Evolutionary conservation across 2,113 vertebrate genomes (phyloP), one percentile per base, ranked within the genome.

Genomic region (Syrrhaptes paradoxus): DNA sequence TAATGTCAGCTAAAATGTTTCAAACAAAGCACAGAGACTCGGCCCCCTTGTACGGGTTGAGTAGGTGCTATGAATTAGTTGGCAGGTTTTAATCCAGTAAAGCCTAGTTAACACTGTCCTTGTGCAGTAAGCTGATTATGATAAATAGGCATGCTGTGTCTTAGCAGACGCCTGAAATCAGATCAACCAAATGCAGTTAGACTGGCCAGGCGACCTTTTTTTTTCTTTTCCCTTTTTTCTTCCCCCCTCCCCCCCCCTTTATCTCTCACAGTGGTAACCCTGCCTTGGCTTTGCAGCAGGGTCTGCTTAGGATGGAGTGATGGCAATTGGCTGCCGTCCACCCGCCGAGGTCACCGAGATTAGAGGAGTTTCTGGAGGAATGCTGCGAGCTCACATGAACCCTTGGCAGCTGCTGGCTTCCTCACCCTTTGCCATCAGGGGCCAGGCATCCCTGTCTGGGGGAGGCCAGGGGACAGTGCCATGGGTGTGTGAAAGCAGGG

Each of bases 61-160:
- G 85, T 91, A 95, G 88, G 93, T 94, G 94, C 80, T 92, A 90
- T 95, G 97, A 96, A 96, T 96, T 96, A 93, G 96, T 87, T 87
- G 79, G 87, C 95, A 96, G 91, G 95, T 94, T 96, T 94, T 96
- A 96, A 96, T 95, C 90, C 77, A 36, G 87, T 92, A 94, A 95
- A 94, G 79, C 93, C 89, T 97, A 95, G 96, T 97, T 97, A 97
- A 97, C 96, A 38, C 93, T 97, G 96, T 89, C 96, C 94, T 97
- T 97, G 95, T 95, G 73, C 79, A 70, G 85, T 97, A 97, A 97
- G 85, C 95, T 97, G 96, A 96, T 97, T 97, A 97, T 84, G 87
- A 96, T 87, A 96, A 97, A 97, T 51, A 95, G 72, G 87, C 92
- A 94, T 95, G 92, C 88, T 92, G 85, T 85, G 87, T 95, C 80